Percentiles rank a stretch among this genome's conserved stretches.
Conservation (phyloP, 2,113 vertebrate species). For the Gymnocephalus cernua region DNA sequence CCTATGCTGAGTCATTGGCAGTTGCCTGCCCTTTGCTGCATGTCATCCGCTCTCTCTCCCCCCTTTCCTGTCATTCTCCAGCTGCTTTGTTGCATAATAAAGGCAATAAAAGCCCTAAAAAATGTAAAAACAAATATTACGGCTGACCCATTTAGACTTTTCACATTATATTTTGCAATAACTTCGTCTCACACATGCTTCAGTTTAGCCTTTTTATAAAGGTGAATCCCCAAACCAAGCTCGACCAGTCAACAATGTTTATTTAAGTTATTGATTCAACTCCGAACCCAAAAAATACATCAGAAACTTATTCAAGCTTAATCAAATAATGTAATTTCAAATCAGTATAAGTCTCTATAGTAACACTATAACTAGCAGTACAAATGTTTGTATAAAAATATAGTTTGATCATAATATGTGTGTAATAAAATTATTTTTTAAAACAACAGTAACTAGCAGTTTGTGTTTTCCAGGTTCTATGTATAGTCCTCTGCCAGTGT, state of each 20-base stretch:
- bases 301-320: slow-evolving; percentile 11
- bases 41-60: no score
- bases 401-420: slow-evolving; percentile 29
- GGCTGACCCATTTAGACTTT: background rate
- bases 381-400: slow-evolving; percentile 63
- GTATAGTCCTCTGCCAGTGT: slow-evolving; percentile 89
- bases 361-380: slow-evolving; percentile 36
- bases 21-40: no score
- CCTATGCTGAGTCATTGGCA: no score
- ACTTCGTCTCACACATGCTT: background rate
- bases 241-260: slow-evolving; percentile 29
- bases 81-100: no score
- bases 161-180: background rate
- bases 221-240: background rate
- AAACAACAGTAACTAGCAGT: slow-evolving; percentile 18
- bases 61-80: no score
- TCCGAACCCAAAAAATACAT: slow-evolving; percentile 10
- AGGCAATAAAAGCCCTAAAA: no score
- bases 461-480: slow-evolving; percentile 45
- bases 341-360: slow-evolving; percentile 35
- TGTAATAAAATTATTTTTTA: background rate
- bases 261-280: slow-evolving; percentile 41
- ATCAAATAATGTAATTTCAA: slow-evolving; percentile 35
- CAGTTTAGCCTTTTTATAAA: background rate
- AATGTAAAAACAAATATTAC: background rate